Evolutionary conservation across 2,888 invertebrate genomes (phyloP).

Genomic region (Choristoneura rosaceana): DNA sequence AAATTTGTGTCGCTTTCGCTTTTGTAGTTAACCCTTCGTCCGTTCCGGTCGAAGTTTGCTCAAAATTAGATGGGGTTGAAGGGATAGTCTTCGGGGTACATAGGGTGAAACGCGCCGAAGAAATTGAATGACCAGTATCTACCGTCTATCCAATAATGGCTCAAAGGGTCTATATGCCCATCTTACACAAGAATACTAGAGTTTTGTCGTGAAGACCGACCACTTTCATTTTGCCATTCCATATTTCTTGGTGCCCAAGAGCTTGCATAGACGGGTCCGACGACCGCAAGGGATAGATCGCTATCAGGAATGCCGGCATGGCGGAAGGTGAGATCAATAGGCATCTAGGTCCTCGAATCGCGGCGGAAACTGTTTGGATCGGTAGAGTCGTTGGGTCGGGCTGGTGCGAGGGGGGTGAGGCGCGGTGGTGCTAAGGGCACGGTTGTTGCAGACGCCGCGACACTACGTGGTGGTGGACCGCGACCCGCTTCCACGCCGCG

Average conservation of each 20-base stretch:
- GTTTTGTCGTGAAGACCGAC: too few relatives aligned
- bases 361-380: conserved; percentile 21
- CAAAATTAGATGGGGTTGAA: conserved; percentile 22
- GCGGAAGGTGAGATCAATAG: conserved; percentile 35
- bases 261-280: not conserved
- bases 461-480: conserved; percentile 95
- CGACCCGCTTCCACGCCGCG: conserved; percentile 88
- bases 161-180: too few relatives aligned
- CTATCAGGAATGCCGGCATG: conserved; percentile 31
- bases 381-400: conserved; percentile 54
- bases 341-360: conserved; percentile 13
- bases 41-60: conserved; percentile 25
- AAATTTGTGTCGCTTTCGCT: conserved; percentile 81
- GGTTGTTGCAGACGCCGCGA: conserved; percentile 93
- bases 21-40: conserved; percentile 53
- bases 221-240: too few relatives aligned
- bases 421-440: conserved; percentile 65
- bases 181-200: too few relatives aligned
- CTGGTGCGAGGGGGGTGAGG: conserved; percentile 67
- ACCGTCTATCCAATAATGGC: too few relatives aligned
- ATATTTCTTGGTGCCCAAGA: too few relatives aligned
- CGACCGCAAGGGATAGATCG: conserved; percentile 19
- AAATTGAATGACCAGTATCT: not conserved
- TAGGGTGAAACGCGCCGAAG: conserved; percentile 4
- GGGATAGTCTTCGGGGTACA: conserved; percentile 1